These are phyloP conservation scores for Lepus townsendii DNA, from an alignment of 2,797 vertebrate genomes.

Conservation along the genomic window DNA sequence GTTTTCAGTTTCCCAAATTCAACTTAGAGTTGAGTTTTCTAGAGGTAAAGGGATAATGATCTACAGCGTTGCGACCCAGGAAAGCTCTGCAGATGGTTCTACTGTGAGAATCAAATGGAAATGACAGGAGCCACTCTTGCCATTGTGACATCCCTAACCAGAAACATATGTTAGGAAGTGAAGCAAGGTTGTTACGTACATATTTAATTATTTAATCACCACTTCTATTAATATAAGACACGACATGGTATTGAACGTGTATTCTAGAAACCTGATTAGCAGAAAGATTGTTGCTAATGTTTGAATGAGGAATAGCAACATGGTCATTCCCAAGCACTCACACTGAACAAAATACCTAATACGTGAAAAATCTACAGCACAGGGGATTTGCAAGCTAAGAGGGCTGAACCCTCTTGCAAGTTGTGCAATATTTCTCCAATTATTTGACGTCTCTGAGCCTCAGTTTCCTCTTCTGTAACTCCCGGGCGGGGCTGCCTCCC, in stretches of 20 bases:
- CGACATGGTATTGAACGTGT: neutral
- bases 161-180: neutral
- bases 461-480: neutral
- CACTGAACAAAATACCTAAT: neutral
- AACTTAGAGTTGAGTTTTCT: neutral
- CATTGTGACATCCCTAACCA: neutral
- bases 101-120: neutral
- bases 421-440: neutral
- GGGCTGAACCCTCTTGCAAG: neutral
- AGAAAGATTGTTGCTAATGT: neutral
- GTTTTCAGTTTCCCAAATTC: neutral
- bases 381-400: neutral
- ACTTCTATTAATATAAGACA: neutral
- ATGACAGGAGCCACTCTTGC: neutral
- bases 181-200: neutral
- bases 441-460: neutral
- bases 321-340: neutral
- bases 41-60: neutral
- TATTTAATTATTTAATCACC: slow-evolving; percentile 32
- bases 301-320: slow-evolving; percentile 14
- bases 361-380: neutral
- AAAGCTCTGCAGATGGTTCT: accelerated
- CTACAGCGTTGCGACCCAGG: neutral
- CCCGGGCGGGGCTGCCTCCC: neutral
- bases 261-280: slow-evolving; percentile 17